These are phyloP conservation scores for Catagonus wagneri DNA, from an alignment of 2,113 vertebrate genomes.

Conservation along the genomic window DNA sequence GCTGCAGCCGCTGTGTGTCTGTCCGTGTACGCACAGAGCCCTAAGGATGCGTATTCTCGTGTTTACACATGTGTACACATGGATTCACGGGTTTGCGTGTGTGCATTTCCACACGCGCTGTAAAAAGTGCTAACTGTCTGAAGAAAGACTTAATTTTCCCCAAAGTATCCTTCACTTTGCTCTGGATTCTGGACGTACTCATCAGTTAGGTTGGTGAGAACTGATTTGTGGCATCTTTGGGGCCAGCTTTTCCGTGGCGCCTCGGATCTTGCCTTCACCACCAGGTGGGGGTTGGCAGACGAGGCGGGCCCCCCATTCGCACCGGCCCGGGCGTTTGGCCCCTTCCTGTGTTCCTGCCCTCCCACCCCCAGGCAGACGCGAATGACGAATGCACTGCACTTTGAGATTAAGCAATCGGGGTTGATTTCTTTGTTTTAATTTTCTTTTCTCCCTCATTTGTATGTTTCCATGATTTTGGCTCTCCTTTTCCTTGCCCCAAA, in stretches of 20 bases:
- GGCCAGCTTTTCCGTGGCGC: not conserved
- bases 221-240: not conserved
- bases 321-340: not conserved
- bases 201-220: not conserved
- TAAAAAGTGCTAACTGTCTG: not conserved
- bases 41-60: not conserved
- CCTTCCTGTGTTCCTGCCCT: not conserved
- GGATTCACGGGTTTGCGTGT: not conserved
- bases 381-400: slow-evolving; percentile 50
- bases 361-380: not conserved
- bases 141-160: not conserved
- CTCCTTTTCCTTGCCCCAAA: slow-evolving; percentile 94
- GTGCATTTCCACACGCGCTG: slow-evolving; percentile 17
- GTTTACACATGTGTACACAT: slow-evolving; percentile 28
- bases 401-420: slow-evolving; percentile 82
- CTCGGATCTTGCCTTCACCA: not conserved
- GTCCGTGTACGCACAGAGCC: slow-evolving; percentile 8
- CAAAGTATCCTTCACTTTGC: not conserved
- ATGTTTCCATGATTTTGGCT: slow-evolving; percentile 98
- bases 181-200: not conserved
- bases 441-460: slow-evolving; percentile 96
- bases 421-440: slow-evolving; percentile 95
- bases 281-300: not conserved
- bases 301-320: not conserved
- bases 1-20: not conserved